Conservation (phyloP, 2,113 vertebrate species). For the Camelus dromedarius region DNA sequence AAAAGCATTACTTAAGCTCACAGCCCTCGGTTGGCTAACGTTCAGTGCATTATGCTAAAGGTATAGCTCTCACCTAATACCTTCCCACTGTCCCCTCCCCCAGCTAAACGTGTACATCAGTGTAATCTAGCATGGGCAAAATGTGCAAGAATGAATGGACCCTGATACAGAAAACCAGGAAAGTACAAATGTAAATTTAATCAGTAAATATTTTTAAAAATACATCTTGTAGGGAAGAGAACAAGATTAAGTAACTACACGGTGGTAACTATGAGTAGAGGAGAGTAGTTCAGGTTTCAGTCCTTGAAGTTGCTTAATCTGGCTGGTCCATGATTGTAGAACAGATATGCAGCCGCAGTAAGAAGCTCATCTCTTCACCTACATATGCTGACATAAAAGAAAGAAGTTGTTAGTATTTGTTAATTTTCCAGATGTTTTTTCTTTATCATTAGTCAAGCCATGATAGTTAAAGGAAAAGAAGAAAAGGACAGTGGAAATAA, state of each 20-base stretch:
- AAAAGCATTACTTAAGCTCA: conserved; percentile 22
- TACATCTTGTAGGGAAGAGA: not conserved
- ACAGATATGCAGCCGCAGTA: not conserved
- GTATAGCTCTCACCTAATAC: not conserved
- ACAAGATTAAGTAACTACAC: conserved; percentile 7
- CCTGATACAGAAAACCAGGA: not conserved
- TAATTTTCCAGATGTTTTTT: not conserved
- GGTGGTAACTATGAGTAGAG: not conserved
- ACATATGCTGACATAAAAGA: not conserved
- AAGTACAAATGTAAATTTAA: conserved; percentile 45
- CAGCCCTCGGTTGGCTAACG: not conserved
- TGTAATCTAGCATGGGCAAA: not conserved
- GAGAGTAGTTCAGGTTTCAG: not conserved
- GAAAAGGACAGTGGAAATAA: conserved; percentile 9
- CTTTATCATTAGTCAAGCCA: not conserved
- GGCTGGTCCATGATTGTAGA: not conserved
- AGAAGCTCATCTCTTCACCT: not conserved
- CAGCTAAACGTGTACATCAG: not conserved
- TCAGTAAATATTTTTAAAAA: not conserved
- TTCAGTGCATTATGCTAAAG: not conserved
- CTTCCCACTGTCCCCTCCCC: not conserved
- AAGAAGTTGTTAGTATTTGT: not conserved
- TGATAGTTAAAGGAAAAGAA: not conserved
- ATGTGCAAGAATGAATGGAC: not conserved
- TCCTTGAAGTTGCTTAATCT: not conserved